phyloP scores from a whole-genome alignment of 2,797 vertebrate species.

The Galago senegalensis region DNA sequence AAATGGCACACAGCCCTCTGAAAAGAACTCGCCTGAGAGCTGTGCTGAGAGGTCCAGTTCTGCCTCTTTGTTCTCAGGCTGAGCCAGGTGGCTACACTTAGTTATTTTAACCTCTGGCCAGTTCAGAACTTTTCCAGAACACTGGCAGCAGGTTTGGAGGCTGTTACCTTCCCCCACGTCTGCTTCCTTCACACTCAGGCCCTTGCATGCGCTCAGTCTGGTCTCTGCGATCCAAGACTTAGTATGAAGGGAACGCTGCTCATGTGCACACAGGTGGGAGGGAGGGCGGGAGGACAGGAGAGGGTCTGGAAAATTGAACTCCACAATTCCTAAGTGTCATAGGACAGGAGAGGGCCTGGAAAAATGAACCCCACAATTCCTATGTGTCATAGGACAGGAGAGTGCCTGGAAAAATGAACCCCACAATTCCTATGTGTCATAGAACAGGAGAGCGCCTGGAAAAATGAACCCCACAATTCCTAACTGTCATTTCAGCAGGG shows the following conservation, averaged over 20 bases:
- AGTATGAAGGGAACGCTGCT: not conserved
- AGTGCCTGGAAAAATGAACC: not conserved
- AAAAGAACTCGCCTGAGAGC: not conserved
- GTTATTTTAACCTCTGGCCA: constrained; percentile 46
- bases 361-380: not conserved
- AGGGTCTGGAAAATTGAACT: not conserved
- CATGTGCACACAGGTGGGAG: not conserved
- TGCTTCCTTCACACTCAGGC: not conserved
- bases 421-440: not conserved
- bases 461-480: not conserved
- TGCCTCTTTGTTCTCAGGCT: constrained; percentile 63
- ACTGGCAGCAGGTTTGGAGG: not conserved
- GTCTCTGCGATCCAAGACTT: constrained; percentile 33
- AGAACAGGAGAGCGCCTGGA: not conserved
- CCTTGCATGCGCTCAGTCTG: not conserved
- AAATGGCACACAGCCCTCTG: not conserved
- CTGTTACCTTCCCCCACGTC: constrained; percentile 25
- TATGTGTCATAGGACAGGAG: not conserved
- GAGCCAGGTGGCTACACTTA: not conserved
- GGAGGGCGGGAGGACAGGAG: not conserved
- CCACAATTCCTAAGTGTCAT: not conserved
- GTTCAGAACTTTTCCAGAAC: constrained; percentile 50
- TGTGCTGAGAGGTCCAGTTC: not conserved
- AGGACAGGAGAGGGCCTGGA: not conserved
- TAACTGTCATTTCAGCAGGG: not conserved